phyloP scores from a whole-genome alignment of 2,797 vertebrate species.

The Notamacropus eugenii region DNA sequence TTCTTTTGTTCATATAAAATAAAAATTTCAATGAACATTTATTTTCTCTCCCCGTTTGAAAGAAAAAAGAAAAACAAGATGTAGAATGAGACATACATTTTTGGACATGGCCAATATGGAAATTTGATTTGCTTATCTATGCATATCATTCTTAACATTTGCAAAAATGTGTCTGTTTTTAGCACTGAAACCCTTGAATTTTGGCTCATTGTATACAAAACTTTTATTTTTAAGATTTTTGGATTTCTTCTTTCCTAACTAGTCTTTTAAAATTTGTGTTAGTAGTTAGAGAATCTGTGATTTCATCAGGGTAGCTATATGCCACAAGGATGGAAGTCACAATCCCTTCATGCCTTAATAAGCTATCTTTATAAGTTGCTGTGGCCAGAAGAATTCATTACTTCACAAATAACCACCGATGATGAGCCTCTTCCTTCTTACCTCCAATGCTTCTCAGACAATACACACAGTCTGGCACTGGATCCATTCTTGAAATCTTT shows the following conservation, averaged over 20 bases:
- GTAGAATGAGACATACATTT: neutral
- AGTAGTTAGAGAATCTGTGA: neutral
- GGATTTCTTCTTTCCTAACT: neutral
- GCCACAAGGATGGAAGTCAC: neutral
- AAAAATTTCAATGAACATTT: neutral
- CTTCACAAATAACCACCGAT: neutral
- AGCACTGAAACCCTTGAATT: slow-evolving; percentile 38
- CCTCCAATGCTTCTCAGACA: neutral
- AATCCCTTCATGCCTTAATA: neutral
- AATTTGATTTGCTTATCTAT: neutral
- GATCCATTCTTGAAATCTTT: neutral
- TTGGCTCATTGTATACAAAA: slow-evolving; percentile 19
- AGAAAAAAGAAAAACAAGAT: neutral
- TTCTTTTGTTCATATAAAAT: neutral
- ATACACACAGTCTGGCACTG: neutral
- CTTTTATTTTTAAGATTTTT: slow-evolving; percentile 39
- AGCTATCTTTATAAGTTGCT: neutral
- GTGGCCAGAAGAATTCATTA: neutral
- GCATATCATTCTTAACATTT: slow-evolving; percentile 9
- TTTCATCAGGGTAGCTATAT: neutral
- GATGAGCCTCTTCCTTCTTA: neutral
- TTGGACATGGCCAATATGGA: neutral
- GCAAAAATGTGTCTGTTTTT: neutral
- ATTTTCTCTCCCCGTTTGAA: neutral
- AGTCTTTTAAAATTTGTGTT: neutral